phyloP scores from a whole-genome alignment of 2,888 invertebrate species.

The Graphium colonna region DNA sequence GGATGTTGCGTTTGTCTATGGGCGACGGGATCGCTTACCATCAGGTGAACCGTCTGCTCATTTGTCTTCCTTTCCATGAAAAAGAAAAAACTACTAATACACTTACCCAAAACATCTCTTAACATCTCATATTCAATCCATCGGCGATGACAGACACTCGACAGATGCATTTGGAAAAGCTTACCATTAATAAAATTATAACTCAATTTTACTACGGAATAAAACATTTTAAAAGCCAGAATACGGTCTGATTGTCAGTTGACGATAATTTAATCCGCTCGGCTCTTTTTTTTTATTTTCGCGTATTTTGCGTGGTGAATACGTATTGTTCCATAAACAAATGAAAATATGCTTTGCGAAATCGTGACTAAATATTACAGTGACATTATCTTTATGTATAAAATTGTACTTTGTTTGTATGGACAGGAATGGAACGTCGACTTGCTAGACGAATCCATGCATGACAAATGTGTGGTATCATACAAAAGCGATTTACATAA shows the following conservation, averaged over 20 bases:
- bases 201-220: background rate
- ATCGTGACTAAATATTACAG: slow-evolving; percentile 1
- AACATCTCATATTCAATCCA: background rate
- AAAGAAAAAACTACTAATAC: no score
- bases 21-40: no score
- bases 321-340: background rate
- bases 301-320: background rate
- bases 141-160: background rate
- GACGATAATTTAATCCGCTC: background rate
- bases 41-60: no score
- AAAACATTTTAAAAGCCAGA: background rate
- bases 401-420: background rate
- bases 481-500: slow-evolving; percentile 13
- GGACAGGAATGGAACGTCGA: background rate
- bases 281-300: background rate
- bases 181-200: slow-evolving; percentile 9
- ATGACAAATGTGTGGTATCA: slow-evolving; percentile 1
- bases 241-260: background rate
- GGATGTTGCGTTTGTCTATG: no score
- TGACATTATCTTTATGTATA: background rate
- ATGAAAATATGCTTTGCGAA: background rate
- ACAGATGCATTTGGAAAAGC: slow-evolving; percentile 1
- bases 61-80: no score
- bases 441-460: background rate
- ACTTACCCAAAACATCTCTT: slow-evolving; percentile 13